Evolutionary conservation across 2,113 vertebrate genomes (phyloP), one percentile per base, ranked within the genome.

Genomic region (Proterorhinus semilunaris): DNA sequence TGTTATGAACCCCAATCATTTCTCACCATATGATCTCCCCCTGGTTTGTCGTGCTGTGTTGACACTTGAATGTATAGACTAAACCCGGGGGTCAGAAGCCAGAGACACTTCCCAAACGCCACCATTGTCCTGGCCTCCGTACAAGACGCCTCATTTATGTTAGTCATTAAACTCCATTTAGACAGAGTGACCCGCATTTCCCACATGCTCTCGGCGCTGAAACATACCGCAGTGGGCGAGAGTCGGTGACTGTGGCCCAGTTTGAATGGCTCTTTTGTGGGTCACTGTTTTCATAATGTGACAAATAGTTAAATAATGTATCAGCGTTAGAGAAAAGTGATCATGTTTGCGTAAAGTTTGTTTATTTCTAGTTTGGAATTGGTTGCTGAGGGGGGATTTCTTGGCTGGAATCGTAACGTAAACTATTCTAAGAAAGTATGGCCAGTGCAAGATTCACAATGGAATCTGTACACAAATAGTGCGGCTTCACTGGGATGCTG

Each of bases 241-340:
- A 15, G 66, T 74, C 50, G 58, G 73, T 49, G 55, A 66, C 54
- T 67, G 52, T 65, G 51, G 61, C 16, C 16, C 21, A n/a, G 8
- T 59, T 6, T 46, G 10, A 10, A 8, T 46, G 13, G 4, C 15
- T 16, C 8, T 5, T 61, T n/a, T n/a, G 0, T 53, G 49, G 52
- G 65, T 65, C 50, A 52, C 3, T 6, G 47, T 62, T 21, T 59
- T 5, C 61, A 54, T 3, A 48, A 36, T 43, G 43, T 48, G 45
- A 59, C 9, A 42, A 27, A 13, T 45, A n/a, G 21, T 42, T 17
- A 0, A 65, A 7, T 15, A n/a, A 58, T 1, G 27, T 36, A 15
- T 7, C 7, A 47, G 21, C 21, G 21, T 21, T 21, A 21, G 21
- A 21, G 46, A 11, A n/a, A 59, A 8, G 57, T 13, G 27, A 13